Conservation (phyloP, 2,888 invertebrate genomes). For the Drosophila hawaiiensis region DNA sequence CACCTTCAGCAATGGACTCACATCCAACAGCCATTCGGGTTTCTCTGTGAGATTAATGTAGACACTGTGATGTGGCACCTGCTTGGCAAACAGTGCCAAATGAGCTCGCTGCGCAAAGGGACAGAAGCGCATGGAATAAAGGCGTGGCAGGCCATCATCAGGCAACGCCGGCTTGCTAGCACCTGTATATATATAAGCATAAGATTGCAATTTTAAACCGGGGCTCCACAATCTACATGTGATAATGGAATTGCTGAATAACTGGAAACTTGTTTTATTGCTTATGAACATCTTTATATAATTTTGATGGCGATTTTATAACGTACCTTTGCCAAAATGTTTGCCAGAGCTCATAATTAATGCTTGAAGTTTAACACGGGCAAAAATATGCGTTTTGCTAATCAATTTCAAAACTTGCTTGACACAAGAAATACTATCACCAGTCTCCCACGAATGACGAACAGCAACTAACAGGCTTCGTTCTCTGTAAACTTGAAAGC, state of each 20-base stretch:
- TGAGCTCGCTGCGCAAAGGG: slow-evolving; percentile 92
- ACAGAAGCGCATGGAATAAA: slow-evolving; percentile 94
- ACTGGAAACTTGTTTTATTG: slow-evolving; percentile 29
- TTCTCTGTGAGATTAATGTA: slow-evolving; percentile 91
- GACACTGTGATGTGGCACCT: slow-evolving; percentile 91
- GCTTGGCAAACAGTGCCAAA: slow-evolving; percentile 91
- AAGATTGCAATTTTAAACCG: neutral
- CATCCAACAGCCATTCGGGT: slow-evolving; percentile 92
- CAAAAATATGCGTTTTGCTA: slow-evolving; percentile 25
- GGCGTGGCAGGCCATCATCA: slow-evolving; percentile 88
- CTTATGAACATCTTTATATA: slow-evolving; percentile 3
- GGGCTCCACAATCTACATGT: neutral
- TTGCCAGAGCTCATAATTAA: slow-evolving; percentile 61
- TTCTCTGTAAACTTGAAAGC: slow-evolving; percentile 19
- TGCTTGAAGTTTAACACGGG: slow-evolving; percentile 17
- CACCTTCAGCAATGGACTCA: slow-evolving; percentile 89
- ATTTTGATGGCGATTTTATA: neutral
- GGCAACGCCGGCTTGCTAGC: slow-evolving; percentile 88
- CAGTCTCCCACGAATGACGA: slow-evolving; percentile 12
- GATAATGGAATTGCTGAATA: slow-evolving; percentile 12
- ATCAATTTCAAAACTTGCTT: neutral
- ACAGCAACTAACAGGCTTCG: slow-evolving; percentile 18
- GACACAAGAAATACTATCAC: neutral
- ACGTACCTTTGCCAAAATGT: slow-evolving; percentile 66
- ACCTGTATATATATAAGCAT: slow-evolving; percentile 85